These are phyloP conservation scores for Pygathrix nemaeus DNA, from an alignment of 2,113 vertebrate genomes.

Conservation along the genomic window DNA sequence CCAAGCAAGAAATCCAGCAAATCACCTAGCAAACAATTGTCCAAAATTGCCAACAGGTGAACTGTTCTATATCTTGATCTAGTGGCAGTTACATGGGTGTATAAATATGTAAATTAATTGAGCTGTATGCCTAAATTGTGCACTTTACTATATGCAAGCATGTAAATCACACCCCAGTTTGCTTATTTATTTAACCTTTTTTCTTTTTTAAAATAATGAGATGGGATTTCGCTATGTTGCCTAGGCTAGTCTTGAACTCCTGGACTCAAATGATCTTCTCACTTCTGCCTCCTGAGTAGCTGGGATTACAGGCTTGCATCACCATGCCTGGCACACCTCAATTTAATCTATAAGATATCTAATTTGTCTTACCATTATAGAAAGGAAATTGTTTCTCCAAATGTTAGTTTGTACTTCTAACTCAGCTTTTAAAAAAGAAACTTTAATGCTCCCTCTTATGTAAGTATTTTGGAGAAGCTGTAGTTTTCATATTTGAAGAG, in stretches of 20 bases:
- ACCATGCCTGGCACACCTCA: neutral
- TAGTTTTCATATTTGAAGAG: neutral
- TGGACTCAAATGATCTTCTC: neutral
- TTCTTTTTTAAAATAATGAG: neutral
- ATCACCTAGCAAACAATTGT: neutral
- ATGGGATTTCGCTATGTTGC: neutral
- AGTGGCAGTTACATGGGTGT: neutral
- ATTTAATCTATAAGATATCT: neutral
- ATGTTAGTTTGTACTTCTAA: neutral
- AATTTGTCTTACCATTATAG: neutral
- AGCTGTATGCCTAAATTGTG: neutral
- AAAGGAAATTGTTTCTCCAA: conserved; percentile 34
- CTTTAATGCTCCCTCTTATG: neutral
- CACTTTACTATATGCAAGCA: neutral
- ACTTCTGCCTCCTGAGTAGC: neutral
- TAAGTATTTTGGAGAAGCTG: neutral
- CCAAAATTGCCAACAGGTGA: neutral
- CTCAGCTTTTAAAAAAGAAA: conserved; percentile 1
- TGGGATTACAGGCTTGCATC: neutral
- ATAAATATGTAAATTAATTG: neutral
- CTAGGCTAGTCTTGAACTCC: neutral
- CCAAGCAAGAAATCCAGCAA: neutral
- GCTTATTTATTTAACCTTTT: neutral
- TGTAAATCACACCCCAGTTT: neutral
- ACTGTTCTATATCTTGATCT: neutral